Evolutionary conservation across 2,888 invertebrate genomes (phyloP), one percentile per base, ranked within the genome.

Genomic region (Podabrus alpinus): DNA sequence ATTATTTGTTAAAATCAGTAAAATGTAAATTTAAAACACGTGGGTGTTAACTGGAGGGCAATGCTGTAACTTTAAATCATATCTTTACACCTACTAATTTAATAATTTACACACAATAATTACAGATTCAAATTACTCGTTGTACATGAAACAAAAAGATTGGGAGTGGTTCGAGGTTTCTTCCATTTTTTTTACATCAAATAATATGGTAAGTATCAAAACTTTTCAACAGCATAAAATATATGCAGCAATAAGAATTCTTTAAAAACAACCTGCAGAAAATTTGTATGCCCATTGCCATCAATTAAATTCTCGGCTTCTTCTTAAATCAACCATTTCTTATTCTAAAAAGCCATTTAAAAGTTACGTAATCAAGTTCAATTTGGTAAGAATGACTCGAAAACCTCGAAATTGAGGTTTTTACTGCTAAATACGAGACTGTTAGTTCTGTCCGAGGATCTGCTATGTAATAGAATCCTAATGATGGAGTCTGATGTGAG

Each of bases 401-500:
- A 77, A 76, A 74, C 77, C 74, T 76, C 76, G 76, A 77, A 78
- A 80, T 74, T 77, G 79, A 77, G 80, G 77, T 80, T 82, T 82
- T 80, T 81, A 80, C 81, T 80, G 79, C 78, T 76, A 80, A 80
- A 79, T 78, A 79, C 80, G 79, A 77, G 75, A 79, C 77, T 78
- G 78, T 77, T 75, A 76, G 75, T 76, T 80, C 77, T 80, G 81
- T 81, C 79, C 77, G 71, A 79, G 72, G 76, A 79, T 76, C 76
- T 77, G 71, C 75, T 72, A 77, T 77, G 79, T 82, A 82, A 82
- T 82, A 81, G 82, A 82, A 82, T 81, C 81, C 81, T 82, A 81
- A 82, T 81, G 81, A 80, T 21, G 13, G 21, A 64, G 19, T 21
- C 45, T 45, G 45, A 45, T 64, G 19, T 9, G 62, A 64, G 19